Conservation (phyloP, 2,797 vertebrate species). For the Pristis pectinata region DNA sequence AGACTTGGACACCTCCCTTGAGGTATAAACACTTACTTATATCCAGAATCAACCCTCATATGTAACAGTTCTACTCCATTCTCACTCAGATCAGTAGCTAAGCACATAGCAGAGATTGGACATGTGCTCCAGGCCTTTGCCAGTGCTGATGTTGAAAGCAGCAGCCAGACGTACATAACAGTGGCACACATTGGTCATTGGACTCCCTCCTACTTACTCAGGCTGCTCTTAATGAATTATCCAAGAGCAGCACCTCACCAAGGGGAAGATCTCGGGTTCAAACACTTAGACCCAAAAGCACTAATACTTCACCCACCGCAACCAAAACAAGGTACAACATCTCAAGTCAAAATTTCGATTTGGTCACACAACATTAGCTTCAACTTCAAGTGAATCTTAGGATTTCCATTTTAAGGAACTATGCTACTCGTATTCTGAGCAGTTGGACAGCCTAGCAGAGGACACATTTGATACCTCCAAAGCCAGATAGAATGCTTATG, state of each 20-base stretch:
- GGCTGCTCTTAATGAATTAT: background rate
- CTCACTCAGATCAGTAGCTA: background rate
- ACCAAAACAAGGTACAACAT: background rate
- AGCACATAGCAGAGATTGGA: no score
- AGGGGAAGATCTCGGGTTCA: background rate
- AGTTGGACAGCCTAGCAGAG: background rate
- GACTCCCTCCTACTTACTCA: background rate
- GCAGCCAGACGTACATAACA: background rate
- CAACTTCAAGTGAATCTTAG: background rate
- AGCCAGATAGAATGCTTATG: background rate
- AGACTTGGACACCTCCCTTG: background rate
- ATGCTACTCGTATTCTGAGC: background rate
- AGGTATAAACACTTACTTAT: background rate
- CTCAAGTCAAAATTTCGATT: background rate
- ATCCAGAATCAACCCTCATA: background rate
- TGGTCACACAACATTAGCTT: background rate
- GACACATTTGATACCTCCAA: background rate
- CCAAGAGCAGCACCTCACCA: background rate
- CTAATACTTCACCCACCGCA: background rate
- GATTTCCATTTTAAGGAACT: background rate
- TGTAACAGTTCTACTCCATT: background rate
- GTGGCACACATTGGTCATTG: background rate
- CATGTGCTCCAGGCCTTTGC: background rate
- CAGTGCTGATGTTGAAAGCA: background rate
- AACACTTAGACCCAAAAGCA: background rate